phyloP scores from a whole-genome alignment of 2,888 invertebrate genomes.

The Lithophane ornitopus region DNA sequence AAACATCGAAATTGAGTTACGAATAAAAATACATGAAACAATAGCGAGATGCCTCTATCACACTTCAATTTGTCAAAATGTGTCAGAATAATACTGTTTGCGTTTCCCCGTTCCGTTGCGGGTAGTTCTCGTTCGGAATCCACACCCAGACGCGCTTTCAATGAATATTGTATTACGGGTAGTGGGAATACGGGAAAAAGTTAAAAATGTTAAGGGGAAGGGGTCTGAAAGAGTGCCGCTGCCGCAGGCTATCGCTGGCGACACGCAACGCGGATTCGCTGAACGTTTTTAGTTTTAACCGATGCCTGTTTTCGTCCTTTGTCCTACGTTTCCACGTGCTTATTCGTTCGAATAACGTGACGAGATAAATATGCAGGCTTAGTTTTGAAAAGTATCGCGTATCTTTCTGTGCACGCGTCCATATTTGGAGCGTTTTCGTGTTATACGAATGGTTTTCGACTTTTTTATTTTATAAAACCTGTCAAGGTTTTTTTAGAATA shows the following conservation, averaged over 20 bases:
- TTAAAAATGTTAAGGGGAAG: slow-evolving; percentile 71
- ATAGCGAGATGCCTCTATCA: slow-evolving; percentile 79
- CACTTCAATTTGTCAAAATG: slow-evolving; percentile 86
- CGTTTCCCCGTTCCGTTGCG: slow-evolving; percentile 70
- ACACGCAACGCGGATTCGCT: slow-evolving; percentile 70
- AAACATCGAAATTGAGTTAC: slow-evolving; percentile 84
- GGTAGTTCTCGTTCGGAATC: slow-evolving; percentile 68
- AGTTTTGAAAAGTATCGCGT: slow-evolving; percentile 62
- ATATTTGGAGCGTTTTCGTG: slow-evolving; percentile 43
- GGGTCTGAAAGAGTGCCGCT: slow-evolving; percentile 63
- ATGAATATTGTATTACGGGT: slow-evolving; percentile 80
- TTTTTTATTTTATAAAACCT: slow-evolving; percentile 21
- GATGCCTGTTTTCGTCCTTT: slow-evolving; percentile 73
- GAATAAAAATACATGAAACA: slow-evolving; percentile 85
- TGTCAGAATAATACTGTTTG: slow-evolving; percentile 79
- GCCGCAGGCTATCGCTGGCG: slow-evolving; percentile 69
- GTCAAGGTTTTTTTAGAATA: slow-evolving; percentile 9
- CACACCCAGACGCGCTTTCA: slow-evolving; percentile 76
- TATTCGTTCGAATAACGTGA: slow-evolving; percentile 75
- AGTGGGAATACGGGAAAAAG: slow-evolving; percentile 73
- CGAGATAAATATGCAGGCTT: slow-evolving; percentile 75
- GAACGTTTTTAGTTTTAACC: slow-evolving; percentile 75
- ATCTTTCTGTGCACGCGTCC: slow-evolving; percentile 59
- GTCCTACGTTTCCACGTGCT: slow-evolving; percentile 72
- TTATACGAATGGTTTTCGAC: slow-evolving; percentile 16